Conservation (phyloP, 2,888 invertebrate species). For the Yponomeuta cagnagella region DNA sequence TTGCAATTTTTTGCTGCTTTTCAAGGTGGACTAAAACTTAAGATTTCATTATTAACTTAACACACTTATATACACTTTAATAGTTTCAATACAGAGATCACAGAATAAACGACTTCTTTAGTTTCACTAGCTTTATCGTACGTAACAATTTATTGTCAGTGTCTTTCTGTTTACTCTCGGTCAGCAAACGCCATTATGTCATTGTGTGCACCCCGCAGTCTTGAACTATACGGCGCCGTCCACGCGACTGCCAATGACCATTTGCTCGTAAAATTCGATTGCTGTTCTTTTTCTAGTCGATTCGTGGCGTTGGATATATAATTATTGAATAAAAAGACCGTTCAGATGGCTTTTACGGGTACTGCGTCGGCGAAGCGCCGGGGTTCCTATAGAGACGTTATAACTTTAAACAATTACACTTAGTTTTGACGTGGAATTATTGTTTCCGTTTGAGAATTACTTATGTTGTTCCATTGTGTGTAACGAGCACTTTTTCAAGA, state of each 20-base stretch:
- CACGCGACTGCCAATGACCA: constrained; percentile 13
- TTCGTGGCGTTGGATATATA: constrained; percentile 28
- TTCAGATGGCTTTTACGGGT: constrained; percentile 1
- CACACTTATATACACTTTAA: no score
- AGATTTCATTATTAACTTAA: no score
- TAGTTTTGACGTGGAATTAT: constrained; percentile 5
- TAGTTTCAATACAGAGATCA: no score
- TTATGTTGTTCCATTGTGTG: background rate
- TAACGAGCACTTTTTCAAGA: background rate
- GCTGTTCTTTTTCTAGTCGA: constrained; percentile 32
- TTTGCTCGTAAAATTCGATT: constrained; percentile 52
- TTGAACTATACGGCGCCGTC: constrained; percentile 18
- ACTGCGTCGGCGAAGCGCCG: constrained; percentile 8
- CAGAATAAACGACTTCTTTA: no score
- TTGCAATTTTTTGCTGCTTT: no score
- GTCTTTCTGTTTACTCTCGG: background rate
- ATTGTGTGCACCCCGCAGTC: constrained; percentile 35
- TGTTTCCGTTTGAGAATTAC: background rate
- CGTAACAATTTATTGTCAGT: no score
- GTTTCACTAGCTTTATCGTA: no score
- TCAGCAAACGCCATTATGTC: constrained; percentile 16
- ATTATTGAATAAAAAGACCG: constrained; percentile 27
- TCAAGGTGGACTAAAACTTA: no score
- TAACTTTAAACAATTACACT: constrained; percentile 8
- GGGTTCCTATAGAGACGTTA: constrained; percentile 10